Evolutionary conservation across 2,113 vertebrate genomes (phyloP), one percentile per base, ranked within the genome.

Genomic region (Eptesicus fuscus): DNA sequence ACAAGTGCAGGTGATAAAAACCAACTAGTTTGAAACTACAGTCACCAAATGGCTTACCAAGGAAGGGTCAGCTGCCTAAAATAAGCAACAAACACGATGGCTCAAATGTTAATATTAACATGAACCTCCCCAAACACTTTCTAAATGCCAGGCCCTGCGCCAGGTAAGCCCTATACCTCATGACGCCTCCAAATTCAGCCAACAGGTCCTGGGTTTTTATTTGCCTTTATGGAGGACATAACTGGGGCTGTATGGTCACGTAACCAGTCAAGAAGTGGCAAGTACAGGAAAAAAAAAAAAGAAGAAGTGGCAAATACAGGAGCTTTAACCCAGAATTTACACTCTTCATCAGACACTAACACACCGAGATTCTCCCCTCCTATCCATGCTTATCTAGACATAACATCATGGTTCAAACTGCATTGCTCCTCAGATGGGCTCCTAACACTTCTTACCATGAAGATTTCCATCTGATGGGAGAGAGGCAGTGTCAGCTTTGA

Each of bases 91-190:
- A 47, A 83, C 35, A 22, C 4, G 17, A 49, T 20, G 82, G 18
- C 49, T 51, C 25, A 51, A 87, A n/a, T 11, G 51, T 70, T 51
- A 40, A 11, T 32, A 25, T 23, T 25, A 12, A 61, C 22, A 69
- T 16, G 44, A 65, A 73, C 18, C 10, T 73, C 47, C 82, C 10
- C 13, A 61, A 77, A 47, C 51, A 22, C 8, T 63, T 63, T 63
- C 61, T 49, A 2, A 35, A 23, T 14, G 53, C 30, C 47, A 70
- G 16, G 3, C 47, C 12, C 2, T 47, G 53, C 0, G 2, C 32
- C 30, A 6, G 12, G n/a, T 20, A 42, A 65, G 59, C 30, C 67
- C 9, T 65, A n/a, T 1, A 28, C 5, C 25, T 44, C 51, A 32
- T 25, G 22, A 37, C 17, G 32, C 44, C 61, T 90, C 32, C 42